phyloP scores from a whole-genome alignment of 2,888 invertebrate species.

The Andrena flavipes region DNA sequence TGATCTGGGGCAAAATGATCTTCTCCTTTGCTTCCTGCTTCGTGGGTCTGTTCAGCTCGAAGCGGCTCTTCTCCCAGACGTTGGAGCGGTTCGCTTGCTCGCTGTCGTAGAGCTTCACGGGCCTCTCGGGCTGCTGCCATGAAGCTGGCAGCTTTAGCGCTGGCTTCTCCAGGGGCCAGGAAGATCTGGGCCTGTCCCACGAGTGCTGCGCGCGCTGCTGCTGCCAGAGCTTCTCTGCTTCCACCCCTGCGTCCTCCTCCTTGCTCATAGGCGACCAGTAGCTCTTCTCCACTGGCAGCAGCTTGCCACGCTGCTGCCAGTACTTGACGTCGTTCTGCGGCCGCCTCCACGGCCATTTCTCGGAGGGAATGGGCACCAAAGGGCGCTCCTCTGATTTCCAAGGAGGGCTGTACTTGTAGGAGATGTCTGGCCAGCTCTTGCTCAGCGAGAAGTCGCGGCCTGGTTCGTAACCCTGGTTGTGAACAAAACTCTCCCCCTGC shows the following conservation, averaged over 20 bases:
- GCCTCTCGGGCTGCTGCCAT: slow-evolving; percentile 56
- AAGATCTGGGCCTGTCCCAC: slow-evolving; percentile 38
- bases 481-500: slow-evolving; percentile 45
- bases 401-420: slow-evolving; percentile 64
- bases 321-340: slow-evolving; percentile 47
- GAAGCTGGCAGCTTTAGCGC: not conserved
- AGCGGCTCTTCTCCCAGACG: slow-evolving; percentile 44
- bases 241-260: slow-evolving; percentile 28
- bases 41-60: slow-evolving; percentile 18
- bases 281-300: slow-evolving; percentile 45
- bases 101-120: slow-evolving; percentile 43
- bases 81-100: slow-evolving; percentile 4
- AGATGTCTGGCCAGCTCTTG: slow-evolving; percentile 71
- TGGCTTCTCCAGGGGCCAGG: slow-evolving; percentile 37
- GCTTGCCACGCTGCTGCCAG: slow-evolving; percentile 63
- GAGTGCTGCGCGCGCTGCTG: slow-evolving; percentile 46
- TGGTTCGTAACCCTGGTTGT: slow-evolving; percentile 67
- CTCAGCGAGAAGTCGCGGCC: slow-evolving; percentile 68
- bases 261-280: slow-evolving; percentile 41
- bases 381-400: slow-evolving; percentile 65
- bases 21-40: slow-evolving; percentile 43
- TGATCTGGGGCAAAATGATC: slow-evolving; percentile 70
- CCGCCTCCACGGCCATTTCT: slow-evolving; percentile 70
- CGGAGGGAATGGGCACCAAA: slow-evolving; percentile 8
- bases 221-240: slow-evolving; percentile 44